phyloP scores from a whole-genome alignment of 2,888 invertebrate genomes.

The Cataglyphis rosenhaueri region DNA sequence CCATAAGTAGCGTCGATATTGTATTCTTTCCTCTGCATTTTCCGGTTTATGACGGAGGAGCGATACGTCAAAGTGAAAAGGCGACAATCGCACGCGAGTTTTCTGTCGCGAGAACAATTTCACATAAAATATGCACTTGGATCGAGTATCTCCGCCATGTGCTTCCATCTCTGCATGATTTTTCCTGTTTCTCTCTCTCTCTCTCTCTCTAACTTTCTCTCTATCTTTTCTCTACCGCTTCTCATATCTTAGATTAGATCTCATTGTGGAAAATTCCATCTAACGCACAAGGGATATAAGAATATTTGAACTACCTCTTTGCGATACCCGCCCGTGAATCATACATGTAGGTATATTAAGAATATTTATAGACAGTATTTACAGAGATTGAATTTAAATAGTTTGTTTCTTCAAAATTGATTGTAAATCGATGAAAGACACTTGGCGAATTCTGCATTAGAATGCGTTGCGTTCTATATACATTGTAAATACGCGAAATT shows the following conservation, averaged over 20 bases:
- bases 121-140: constrained; percentile 69
- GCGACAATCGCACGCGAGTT: constrained; percentile 66
- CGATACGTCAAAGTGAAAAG: constrained; percentile 47
- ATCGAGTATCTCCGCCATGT: constrained; percentile 14
- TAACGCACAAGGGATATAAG: constrained; percentile 67
- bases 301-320: constrained; percentile 71
- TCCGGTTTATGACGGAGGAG: background rate
- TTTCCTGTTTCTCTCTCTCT: background rate
- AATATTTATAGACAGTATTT: background rate
- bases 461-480: background rate
- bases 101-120: constrained; percentile 67
- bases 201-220: background rate
- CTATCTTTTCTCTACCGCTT: constrained; percentile 3
- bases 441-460: background rate
- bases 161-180: constrained; percentile 23
- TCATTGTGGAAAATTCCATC: constrained; percentile 48
- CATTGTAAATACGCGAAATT: background rate
- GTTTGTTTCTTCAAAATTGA: background rate
- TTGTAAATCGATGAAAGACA: background rate
- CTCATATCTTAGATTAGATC: constrained; percentile 4
- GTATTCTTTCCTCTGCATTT: background rate
- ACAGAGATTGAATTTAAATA: constrained; percentile 9
- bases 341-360: background rate
- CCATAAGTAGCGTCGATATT: background rate
- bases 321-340: constrained; percentile 1